Evolutionary conservation across 2,113 vertebrate genomes (phyloP).

Genomic region (Odocoileus virginianus): DNA sequence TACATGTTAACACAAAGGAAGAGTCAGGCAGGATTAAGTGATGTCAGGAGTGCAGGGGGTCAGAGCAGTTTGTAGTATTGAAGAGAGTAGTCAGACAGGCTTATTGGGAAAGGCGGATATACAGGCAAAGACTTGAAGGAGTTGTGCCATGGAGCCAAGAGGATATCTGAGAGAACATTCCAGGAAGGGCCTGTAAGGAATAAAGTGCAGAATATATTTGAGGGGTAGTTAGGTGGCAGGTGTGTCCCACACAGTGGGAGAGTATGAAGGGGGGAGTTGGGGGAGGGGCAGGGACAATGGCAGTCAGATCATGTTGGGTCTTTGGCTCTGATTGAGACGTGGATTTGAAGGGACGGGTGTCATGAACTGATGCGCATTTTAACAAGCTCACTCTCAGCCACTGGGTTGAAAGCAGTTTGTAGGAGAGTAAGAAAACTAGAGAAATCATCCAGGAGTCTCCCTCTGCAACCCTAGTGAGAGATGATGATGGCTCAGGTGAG

Average conservation of each 20-base stretch:
- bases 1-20: background rate
- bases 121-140: background rate
- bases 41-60: background rate
- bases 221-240: background rate
- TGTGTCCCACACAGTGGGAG: background rate
- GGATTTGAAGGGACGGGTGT: background rate
- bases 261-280: background rate
- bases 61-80: background rate
- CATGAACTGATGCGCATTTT: background rate
- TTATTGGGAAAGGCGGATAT: background rate
- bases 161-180: background rate
- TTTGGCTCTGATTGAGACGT: background rate
- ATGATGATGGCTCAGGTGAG: background rate
- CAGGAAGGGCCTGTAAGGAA: background rate
- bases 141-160: background rate
- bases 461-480: background rate
- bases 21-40: background rate
- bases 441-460: background rate
- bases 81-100: background rate
- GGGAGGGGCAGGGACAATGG: rapidly evolving
- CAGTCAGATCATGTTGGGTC: background rate
- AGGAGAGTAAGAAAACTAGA: background rate
- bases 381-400: background rate
- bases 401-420: background rate
- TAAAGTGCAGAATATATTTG: background rate